phyloP scores from a whole-genome alignment of 2,113 vertebrate species.

The Callospermophilus lateralis region DNA sequence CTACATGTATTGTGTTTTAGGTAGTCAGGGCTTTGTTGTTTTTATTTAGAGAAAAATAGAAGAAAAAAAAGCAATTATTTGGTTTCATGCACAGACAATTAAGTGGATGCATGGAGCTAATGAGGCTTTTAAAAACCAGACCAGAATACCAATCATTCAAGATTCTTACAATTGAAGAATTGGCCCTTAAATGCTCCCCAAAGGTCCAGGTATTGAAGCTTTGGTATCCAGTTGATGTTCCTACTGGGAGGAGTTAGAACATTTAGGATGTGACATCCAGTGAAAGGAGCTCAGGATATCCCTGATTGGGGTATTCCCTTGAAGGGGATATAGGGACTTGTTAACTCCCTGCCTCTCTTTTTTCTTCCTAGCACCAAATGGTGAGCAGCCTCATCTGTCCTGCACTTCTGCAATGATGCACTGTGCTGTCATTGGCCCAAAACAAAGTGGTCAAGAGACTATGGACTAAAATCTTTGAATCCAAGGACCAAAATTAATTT shows the following conservation, averaged over 20 bases:
- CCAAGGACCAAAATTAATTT: not conserved
- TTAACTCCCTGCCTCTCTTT: not conserved
- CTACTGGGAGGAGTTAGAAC: not conserved
- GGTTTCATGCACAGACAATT: constrained; percentile 26
- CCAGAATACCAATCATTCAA: not conserved
- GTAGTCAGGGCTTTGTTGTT: not conserved
- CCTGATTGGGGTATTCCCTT: not conserved
- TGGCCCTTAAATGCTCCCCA: not conserved
- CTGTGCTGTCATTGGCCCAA: not conserved
- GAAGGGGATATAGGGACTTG: not conserved
- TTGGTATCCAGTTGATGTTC: not conserved
- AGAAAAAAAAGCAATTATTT: constrained; percentile 4
- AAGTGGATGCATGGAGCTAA: not conserved
- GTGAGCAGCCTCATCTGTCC: rapidly evolving
- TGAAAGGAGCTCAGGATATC: not conserved
- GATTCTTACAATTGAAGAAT: not conserved
- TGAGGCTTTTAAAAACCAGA: constrained; percentile 48
- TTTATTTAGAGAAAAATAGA: not conserved
- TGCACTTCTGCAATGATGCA: not conserved
- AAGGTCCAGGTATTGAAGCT: not conserved
- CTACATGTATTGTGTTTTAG: not conserved
- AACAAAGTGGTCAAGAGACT: not conserved
- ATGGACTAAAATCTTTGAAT: not conserved
- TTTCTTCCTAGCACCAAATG: not conserved
- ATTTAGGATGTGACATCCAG: not conserved